Conservation (phyloP, 2,797 vertebrate genomes). For the Bucorvus abyssinicus region DNA sequence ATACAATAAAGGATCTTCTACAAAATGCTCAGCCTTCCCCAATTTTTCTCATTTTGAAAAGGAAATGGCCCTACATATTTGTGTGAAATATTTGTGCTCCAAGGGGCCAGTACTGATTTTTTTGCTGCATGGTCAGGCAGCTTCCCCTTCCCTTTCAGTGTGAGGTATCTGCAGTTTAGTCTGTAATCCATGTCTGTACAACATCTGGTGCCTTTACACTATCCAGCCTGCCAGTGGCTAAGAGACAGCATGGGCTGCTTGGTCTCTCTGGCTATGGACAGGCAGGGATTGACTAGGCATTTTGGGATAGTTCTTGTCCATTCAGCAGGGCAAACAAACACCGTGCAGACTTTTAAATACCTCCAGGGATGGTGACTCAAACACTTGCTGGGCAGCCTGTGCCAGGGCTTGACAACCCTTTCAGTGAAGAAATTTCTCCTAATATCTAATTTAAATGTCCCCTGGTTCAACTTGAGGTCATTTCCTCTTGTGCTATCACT, state of each 20-base stretch:
- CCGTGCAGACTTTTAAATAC: fast-evolving
- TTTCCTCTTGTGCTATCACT: background rate
- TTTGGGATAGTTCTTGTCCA: background rate
- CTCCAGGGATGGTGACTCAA: background rate
- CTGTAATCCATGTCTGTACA: background rate
- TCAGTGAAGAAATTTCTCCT: background rate
- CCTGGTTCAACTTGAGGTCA: fast-evolving
- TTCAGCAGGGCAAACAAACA: background rate
- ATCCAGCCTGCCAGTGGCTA: background rate
- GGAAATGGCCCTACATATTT: conserved; percentile 43
- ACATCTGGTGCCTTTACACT: background rate
- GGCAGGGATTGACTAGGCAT: background rate
- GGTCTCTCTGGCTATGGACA: background rate
- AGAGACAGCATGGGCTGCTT: background rate
- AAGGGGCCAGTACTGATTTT: background rate
- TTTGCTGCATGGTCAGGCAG: background rate
- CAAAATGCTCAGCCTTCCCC: background rate
- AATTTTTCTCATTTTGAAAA: conserved; percentile 42
- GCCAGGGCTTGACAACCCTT: background rate
- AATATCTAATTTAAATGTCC: background rate
- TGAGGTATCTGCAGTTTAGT: background rate
- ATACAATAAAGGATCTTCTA: conserved; percentile 15
- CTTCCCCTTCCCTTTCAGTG: background rate
- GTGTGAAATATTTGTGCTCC: conserved; percentile 28
- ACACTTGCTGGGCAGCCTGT: background rate